Conservation (phyloP, 92 coral and sea anemone species). For the Umimayanthus chanpuru region DNA sequence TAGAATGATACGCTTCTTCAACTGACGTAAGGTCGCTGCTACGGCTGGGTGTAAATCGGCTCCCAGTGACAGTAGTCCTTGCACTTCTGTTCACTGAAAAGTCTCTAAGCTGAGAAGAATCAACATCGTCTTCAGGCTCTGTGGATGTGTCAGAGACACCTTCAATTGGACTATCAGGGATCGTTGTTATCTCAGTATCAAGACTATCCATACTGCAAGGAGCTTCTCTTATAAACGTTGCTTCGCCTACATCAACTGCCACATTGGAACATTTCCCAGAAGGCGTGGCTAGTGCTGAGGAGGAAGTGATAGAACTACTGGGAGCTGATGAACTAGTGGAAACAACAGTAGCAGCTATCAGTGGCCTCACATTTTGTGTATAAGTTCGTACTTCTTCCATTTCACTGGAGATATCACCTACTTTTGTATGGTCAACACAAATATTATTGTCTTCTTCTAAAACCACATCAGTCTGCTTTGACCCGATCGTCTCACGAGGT, state of each 20-base stretch:
- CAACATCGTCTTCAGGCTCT: neutral
- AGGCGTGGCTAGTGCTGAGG: neutral
- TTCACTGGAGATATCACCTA: neutral
- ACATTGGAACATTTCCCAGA: neutral
- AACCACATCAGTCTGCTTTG: neutral
- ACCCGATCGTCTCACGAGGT: neutral
- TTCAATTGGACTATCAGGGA: constrained; percentile 42
- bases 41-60: neutral
- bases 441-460: neutral
- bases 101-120: neutral
- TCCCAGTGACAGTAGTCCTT: neutral
- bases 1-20: neutral
- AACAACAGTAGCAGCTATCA: neutral
- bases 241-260: neutral
- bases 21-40: neutral
- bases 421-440: neutral
- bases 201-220: neutral
- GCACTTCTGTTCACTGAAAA: neutral
- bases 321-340: neutral
- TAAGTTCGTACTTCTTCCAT: neutral
- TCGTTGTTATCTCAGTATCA: constrained; percentile 23
- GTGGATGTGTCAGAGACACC: neutral
- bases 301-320: neutral
- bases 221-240: neutral
- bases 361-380: neutral